These are phyloP conservation scores for Bellardia bayeri DNA, from an alignment of 2,888 invertebrate genomes.

Conservation along the genomic window DNA sequence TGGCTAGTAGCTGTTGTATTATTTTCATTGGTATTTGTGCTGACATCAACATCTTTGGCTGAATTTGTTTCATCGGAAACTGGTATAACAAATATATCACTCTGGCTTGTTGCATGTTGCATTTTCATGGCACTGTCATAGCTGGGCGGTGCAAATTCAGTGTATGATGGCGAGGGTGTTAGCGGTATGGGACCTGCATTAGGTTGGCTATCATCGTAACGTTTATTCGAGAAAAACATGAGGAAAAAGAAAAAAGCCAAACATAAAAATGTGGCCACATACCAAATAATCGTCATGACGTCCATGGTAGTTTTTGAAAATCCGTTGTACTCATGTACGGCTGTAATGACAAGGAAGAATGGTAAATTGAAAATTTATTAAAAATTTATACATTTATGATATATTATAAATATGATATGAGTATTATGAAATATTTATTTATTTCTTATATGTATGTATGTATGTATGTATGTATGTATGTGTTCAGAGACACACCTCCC, in stretches of 20 bases:
- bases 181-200: slow-evolving; percentile 77
- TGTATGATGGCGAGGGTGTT: slow-evolving; percentile 83
- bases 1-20: slow-evolving; percentile 68
- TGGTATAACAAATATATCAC: slow-evolving; percentile 82
- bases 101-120: slow-evolving; percentile 77
- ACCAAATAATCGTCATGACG: slow-evolving; percentile 83
- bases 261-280: slow-evolving; percentile 83
- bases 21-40: not conserved
- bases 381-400: not conserved
- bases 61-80: slow-evolving; percentile 71
- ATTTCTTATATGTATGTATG: slow-evolving; percentile 9
- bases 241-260: slow-evolving; percentile 83
- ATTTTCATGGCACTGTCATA: slow-evolving; percentile 83
- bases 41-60: slow-evolving; percentile 31
- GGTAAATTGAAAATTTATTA: not conserved
- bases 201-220: slow-evolving; percentile 77
- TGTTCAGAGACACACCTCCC: slow-evolving; percentile 11
- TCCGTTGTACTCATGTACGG: slow-evolving; percentile 76
- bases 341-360: slow-evolving; percentile 55
- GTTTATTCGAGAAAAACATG: slow-evolving; percentile 83
- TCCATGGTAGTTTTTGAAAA: slow-evolving; percentile 83
- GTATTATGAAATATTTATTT: not conserved
- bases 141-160: slow-evolving; percentile 84
- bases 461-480: not conserved
- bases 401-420: not conserved